phyloP scores from a whole-genome alignment of 2,797 vertebrate species.

The Diceros bicornis region DNA sequence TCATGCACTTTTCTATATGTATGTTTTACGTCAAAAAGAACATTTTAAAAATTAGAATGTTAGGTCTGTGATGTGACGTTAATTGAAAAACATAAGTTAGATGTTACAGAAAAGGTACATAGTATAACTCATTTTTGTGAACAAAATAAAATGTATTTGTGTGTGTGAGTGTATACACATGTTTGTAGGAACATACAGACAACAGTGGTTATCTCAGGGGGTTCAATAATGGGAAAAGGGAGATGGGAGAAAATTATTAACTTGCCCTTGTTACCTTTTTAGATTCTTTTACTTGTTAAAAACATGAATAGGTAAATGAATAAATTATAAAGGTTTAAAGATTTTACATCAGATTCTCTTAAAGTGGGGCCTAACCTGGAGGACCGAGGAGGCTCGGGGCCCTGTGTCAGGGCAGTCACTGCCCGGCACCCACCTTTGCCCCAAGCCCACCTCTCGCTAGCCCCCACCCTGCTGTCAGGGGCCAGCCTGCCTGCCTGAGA shows the following conservation, averaged over 20 bases:
- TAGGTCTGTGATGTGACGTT: neutral
- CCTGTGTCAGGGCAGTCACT: neutral
- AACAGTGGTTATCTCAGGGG: neutral
- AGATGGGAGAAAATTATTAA: neutral
- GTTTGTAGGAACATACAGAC: neutral
- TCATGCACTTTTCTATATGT: neutral
- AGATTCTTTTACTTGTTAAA: conserved; percentile 17
- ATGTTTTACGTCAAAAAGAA: conserved; percentile 33
- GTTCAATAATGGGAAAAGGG: neutral
- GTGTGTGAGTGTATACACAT: no score
- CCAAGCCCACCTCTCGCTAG: neutral
- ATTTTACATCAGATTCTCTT: neutral
- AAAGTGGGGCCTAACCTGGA: neutral
- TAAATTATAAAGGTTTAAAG: neutral
- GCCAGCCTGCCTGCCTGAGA: neutral
- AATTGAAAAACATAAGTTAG: neutral
- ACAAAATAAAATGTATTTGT: neutral
- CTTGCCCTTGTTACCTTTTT: neutral
- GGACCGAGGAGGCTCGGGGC: neutral
- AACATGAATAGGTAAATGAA: neutral
- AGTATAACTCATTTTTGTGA: neutral
- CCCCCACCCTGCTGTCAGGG: neutral
- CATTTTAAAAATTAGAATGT: neutral
- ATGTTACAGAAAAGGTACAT: neutral
- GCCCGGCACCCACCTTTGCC: neutral